phyloP scores from a whole-genome alignment of 2,113 vertebrate genomes.

The Pithys albifrons region DNA sequence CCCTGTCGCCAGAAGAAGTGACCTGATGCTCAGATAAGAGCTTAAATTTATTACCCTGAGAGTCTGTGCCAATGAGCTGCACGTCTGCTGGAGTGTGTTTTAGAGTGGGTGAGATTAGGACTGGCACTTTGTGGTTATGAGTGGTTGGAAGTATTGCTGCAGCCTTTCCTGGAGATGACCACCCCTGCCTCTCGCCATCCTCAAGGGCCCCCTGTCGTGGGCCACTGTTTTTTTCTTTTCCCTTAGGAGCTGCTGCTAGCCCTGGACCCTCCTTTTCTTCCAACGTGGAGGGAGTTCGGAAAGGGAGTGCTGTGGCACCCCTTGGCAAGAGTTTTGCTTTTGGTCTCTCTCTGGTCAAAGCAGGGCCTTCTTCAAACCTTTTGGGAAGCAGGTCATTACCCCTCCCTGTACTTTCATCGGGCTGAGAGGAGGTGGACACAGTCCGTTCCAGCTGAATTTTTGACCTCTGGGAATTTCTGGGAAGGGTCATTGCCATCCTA shows the following conservation, averaged over 20 bases:
- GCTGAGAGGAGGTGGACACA: constrained; percentile 90
- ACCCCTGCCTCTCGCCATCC: constrained; percentile 83
- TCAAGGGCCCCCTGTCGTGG: constrained; percentile 68
- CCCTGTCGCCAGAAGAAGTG: constrained; percentile 83
- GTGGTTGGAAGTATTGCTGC: constrained; percentile 74
- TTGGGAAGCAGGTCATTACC: constrained; percentile 80
- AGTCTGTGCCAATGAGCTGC: constrained; percentile 95
- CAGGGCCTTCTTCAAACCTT: constrained; percentile 86
- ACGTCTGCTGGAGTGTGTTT: constrained; percentile 91
- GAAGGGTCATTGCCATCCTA: constrained; percentile 95
- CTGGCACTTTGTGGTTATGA: constrained; percentile 98
- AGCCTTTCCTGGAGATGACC: constrained; percentile 88
- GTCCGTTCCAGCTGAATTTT: constrained; percentile 93
- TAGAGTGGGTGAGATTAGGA: constrained; percentile 95
- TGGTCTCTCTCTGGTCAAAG: constrained; percentile 89
- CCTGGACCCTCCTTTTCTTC: constrained; percentile 74
- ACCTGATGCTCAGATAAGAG: constrained; percentile 92
- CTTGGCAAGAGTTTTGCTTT: constrained; percentile 94
- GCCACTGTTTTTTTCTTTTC: constrained; percentile 79
- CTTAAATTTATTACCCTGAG: constrained; percentile 98
- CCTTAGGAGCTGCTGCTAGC: constrained; percentile 69
- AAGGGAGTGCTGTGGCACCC: constrained; percentile 73
- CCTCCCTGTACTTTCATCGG: constrained; percentile 84
- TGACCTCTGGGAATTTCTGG: constrained; percentile 91
- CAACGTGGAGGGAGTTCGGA: constrained; percentile 53